Conservation (phyloP, 2,113 vertebrate genomes). For the Oostethus manadensis region DNA sequence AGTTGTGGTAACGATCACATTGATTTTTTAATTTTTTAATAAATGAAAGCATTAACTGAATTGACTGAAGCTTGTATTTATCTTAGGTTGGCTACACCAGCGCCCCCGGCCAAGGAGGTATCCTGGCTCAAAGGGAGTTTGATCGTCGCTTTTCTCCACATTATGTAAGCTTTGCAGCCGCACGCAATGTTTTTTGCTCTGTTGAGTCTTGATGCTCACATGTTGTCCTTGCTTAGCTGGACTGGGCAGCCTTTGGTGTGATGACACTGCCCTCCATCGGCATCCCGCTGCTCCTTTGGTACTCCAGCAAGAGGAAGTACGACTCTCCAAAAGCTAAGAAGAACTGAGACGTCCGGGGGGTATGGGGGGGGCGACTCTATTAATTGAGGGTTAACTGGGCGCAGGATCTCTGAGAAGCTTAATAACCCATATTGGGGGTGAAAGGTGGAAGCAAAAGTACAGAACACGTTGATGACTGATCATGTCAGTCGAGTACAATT, state of each 20-base stretch:
- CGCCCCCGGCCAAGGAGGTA: constrained; percentile 91
- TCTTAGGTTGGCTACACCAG: constrained; percentile 88
- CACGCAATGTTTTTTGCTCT: not conserved
- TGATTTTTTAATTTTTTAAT: not conserved
- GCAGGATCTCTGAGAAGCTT: constrained; percentile 22
- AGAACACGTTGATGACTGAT: not conserved
- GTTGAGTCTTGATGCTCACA: not conserved
- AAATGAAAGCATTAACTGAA: not conserved
- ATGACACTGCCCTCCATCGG: constrained; percentile 97
- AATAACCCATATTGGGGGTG: constrained; percentile 67
- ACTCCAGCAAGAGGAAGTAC: constrained; percentile 94
- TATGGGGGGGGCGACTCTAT: not conserved
- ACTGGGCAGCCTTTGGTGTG: constrained; percentile 94
- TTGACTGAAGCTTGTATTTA: not conserved
- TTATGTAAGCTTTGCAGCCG: constrained; percentile 78
- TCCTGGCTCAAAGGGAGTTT: constrained; percentile 91
- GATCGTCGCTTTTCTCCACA: constrained; percentile 94
- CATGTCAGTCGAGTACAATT: constrained; percentile 7
- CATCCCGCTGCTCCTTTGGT: constrained; percentile 94
- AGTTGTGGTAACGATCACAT: constrained; percentile 79
- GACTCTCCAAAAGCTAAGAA: constrained; percentile 90
- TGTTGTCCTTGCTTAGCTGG: constrained; percentile 70
- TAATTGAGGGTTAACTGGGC: constrained; percentile 1
- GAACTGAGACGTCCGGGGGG: constrained; percentile 74
- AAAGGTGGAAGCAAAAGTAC: constrained; percentile 14